Conservation (phyloP, 2,888 invertebrate genomes). For the Amblyteles armatorius region DNA sequence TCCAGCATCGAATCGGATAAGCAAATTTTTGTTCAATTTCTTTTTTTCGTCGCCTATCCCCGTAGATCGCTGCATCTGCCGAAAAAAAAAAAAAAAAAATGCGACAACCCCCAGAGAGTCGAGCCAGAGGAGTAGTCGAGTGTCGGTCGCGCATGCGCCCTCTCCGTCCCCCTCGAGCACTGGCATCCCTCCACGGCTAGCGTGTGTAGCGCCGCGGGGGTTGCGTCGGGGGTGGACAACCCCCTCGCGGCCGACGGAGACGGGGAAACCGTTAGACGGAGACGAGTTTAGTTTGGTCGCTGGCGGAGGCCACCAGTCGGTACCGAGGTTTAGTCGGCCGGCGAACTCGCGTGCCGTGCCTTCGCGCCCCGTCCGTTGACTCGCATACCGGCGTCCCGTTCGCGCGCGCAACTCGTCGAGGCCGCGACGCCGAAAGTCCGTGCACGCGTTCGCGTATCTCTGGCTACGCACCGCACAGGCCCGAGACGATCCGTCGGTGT, state of each 20-base stretch:
- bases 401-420: constrained; percentile 29
- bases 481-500: not conserved
- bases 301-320: constrained; percentile 75
- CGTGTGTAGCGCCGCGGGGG: constrained; percentile 49
- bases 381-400: constrained; percentile 45
- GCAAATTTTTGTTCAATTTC: not conserved
- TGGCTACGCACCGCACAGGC: not conserved
- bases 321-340: constrained; percentile 83
- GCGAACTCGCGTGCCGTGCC: constrained; percentile 84
- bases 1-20: not conserved
- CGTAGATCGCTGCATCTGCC: not conserved
- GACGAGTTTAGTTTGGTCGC: constrained; percentile 72
- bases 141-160: constrained; percentile 59
- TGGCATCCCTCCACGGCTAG: constrained; percentile 46
- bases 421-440: constrained; percentile 3
- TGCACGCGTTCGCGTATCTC: not conserved
- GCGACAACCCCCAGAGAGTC: constrained; percentile 35
- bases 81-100: constrained; percentile 14
- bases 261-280: constrained; percentile 77
- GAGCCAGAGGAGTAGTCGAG: constrained; percentile 20
- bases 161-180: constrained; percentile 44
- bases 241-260: constrained; percentile 67
- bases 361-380: constrained; percentile 70
- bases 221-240: constrained; percentile 59
- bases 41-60: not conserved